A percentile compares a stretch with the other conserved stretches of the same genome.
Evolutionary conservation across 1,140 invertebrate species (phyloP).

Genomic region (Ganaspis sp.): DNA sequence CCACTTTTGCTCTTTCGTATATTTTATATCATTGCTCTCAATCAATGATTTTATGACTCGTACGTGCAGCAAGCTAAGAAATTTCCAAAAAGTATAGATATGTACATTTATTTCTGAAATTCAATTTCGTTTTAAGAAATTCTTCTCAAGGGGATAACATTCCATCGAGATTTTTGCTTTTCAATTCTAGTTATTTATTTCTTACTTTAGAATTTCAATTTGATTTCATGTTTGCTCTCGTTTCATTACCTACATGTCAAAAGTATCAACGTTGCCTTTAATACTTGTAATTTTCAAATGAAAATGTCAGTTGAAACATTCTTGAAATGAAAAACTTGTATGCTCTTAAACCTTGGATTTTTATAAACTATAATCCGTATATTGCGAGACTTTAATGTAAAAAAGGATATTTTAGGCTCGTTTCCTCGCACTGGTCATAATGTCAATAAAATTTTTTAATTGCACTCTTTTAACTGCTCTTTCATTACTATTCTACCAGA

Average conservation of each 20-base stretch:
- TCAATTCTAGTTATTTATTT: not conserved
- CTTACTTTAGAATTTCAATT: not conserved
- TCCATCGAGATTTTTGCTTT: not conserved
- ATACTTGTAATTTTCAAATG: not conserved
- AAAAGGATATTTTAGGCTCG: not conserved
- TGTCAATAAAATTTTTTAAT: not conserved
- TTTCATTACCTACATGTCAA: no score
- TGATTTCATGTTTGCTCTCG: not conserved
- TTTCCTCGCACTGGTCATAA: not conserved
- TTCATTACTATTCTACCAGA: slow-evolving; percentile 2
- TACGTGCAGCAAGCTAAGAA: slow-evolving; percentile 18
- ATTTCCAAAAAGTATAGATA: not conserved
- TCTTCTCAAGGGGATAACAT: not conserved
- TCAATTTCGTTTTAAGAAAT: not conserved
- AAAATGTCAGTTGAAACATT: not conserved
- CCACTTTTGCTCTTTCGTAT: not conserved
- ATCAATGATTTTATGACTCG: not conserved
- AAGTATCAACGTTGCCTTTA: no score
- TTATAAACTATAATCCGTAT: not conserved
- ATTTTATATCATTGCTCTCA: not conserved
- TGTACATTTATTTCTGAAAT: not conserved
- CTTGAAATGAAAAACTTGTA: not conserved
- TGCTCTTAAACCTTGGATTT: not conserved
- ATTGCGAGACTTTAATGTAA: not conserved
- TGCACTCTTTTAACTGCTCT: not conserved